Evolutionary conservation across 2,888 invertebrate species (phyloP), one percentile per base, ranked within the genome.

Genomic region (Lasioglossum marginatum): DNA sequence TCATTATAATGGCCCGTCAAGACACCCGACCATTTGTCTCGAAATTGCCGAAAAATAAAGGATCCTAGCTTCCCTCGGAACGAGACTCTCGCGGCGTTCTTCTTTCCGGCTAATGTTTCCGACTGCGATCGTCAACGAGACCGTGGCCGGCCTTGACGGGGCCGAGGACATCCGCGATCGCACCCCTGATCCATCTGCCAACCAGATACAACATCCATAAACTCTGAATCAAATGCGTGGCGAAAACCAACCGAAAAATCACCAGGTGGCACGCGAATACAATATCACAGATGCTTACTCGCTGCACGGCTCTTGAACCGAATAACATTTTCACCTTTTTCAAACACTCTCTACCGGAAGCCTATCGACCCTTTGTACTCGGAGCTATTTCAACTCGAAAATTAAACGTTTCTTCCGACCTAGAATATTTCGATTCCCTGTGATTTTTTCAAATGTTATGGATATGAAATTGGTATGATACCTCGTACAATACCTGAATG

Each of bases 1-100:
- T 88, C 91, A 89, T 92, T 92, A 92, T 92, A 92, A 92, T 92
- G 91, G 89, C 89, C 89, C 88, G 88, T 86, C 90, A 87, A 90
- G 85, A 78, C 84, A 79, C 57, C 87, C 87, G 85, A 85, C 82
- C 89, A 90, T 89, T 89, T 90, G 91, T 92, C 91, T 92, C 89
- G 82, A 90, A 91, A 91, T 91, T 90, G 87, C 89, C 86, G 89
- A 92, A 92, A 85, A 92, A 91, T 90, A 90, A 91, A 89, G 85
- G 85, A 91, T 88, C 85, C 78, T 73, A 37, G 81, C 77, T 81
- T 82, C 76, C 79, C 76, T 71, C 79, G 60, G 45, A 27, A 40
- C 79, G 77, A 72, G 70, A 77, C 81, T 60, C 82, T 57, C 77
- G 83, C 79, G 68, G 74, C 82, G 83, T 84, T 86, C 75, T 68